Percentiles rank a stretch among this genome's conserved stretches.
Conservation (phyloP, 2,888 invertebrate genomes). For the Agonopterix arenella region DNA sequence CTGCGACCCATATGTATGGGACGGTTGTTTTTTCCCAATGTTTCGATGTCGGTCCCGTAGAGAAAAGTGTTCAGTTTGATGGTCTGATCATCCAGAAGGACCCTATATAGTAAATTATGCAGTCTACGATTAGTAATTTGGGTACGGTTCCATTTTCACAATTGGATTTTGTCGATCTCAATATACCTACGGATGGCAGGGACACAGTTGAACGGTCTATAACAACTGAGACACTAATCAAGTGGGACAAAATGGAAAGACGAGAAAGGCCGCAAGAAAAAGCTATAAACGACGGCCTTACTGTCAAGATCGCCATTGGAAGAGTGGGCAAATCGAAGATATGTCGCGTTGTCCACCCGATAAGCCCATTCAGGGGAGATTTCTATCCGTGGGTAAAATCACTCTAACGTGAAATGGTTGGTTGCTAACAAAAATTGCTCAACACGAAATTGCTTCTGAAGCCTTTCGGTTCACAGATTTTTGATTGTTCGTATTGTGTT, state of each 20-base stretch:
- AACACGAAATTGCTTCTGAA: constrained; percentile 46
- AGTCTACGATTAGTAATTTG: constrained; percentile 47
- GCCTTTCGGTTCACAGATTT: constrained; percentile 17
- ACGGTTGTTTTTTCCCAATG: no score
- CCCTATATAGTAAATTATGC: constrained; percentile 1
- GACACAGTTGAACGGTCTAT: constrained; percentile 18
- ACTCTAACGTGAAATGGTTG: constrained; percentile 47
- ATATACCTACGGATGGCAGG: constrained; percentile 3
- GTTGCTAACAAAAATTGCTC: constrained; percentile 47
- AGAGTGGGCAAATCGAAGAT: constrained; percentile 38
- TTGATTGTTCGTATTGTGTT: background rate
- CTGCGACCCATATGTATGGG: no score
- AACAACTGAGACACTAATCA: constrained; percentile 23
- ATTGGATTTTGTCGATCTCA: constrained; percentile 24
- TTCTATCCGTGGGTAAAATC: constrained; percentile 47
- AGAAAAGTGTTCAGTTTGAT: no score
- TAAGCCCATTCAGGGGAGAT: constrained; percentile 46
- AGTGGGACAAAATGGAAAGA: constrained; percentile 18
- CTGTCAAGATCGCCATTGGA: constrained; percentile 13
- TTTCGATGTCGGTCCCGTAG: no score
- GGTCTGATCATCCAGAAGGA: no score
- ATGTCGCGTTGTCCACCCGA: constrained; percentile 33
- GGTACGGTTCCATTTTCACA: constrained; percentile 41
- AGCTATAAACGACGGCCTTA: constrained; percentile 22
- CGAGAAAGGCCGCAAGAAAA: constrained; percentile 21